Conservation (phyloP, 2,888 invertebrate species). For the Nymphalis polychloros region DNA sequence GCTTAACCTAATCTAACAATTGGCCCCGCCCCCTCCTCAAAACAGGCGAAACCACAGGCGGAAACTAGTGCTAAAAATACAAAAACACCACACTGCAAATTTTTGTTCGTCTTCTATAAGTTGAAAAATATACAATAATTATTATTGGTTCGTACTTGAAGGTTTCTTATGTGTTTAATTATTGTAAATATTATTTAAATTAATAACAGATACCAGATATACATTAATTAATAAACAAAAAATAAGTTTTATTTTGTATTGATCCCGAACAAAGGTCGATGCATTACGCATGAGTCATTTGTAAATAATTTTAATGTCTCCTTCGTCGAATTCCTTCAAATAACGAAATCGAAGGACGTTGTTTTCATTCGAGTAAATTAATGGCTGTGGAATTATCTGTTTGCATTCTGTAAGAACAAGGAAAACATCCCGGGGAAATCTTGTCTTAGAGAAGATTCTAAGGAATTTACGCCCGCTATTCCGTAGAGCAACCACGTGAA, state of each 20-base stretch:
- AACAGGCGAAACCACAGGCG: too few relatives aligned
- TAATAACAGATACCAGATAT: too few relatives aligned
- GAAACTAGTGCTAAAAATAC: too few relatives aligned
- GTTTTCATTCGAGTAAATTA: neutral
- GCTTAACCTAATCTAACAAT: too few relatives aligned
- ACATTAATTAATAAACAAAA: too few relatives aligned
- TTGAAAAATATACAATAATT: too few relatives aligned
- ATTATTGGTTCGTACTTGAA: too few relatives aligned
- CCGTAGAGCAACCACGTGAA: conserved; percentile 22
- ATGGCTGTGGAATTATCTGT: conserved; percentile 4
- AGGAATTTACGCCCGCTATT: conserved; percentile 25
- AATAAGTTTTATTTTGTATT: neutral
- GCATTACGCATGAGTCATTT: neutral
- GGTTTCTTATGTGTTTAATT: too few relatives aligned
- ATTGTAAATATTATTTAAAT: too few relatives aligned
- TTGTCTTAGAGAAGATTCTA: conserved; percentile 21
- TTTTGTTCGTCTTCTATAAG: too few relatives aligned
- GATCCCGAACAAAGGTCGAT: neutral
- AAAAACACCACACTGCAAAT: too few relatives aligned
- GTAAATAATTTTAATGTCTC: neutral
- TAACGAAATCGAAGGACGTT: neutral
- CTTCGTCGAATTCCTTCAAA: neutral
- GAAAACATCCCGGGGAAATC: conserved; percentile 22
- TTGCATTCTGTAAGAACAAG: conserved; percentile 7
- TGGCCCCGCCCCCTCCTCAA: too few relatives aligned